These are phyloP conservation scores for Cyprinodon variegatus DNA, from an alignment of 2,113 vertebrate species.

Conservation along the genomic window DNA sequence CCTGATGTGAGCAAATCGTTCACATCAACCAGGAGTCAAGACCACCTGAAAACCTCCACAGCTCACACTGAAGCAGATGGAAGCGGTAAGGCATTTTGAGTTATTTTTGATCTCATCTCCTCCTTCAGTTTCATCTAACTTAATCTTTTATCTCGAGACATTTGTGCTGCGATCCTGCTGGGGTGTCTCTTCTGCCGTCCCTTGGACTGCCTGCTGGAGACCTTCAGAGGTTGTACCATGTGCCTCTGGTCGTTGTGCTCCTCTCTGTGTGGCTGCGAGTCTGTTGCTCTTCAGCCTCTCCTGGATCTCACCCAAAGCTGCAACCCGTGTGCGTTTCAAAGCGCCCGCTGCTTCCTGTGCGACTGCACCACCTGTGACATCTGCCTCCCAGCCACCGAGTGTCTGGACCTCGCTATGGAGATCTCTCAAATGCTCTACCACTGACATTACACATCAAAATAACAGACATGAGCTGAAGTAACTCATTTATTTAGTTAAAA, in stretches of 20 bases:
- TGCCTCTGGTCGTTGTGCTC: slow-evolving; percentile 67
- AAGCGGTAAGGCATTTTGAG: slow-evolving; percentile 61
- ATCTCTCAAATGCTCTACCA: slow-evolving; percentile 81
- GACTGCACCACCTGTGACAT: slow-evolving; percentile 66
- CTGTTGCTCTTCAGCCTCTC: slow-evolving; percentile 57
- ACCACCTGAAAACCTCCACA: slow-evolving; percentile 39
- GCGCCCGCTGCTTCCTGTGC: slow-evolving; percentile 36
- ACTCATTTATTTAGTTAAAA: slow-evolving; percentile 67
- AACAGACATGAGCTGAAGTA: slow-evolving; percentile 3
- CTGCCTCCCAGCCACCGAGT: slow-evolving; percentile 76
- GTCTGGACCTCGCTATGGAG: slow-evolving; percentile 81
- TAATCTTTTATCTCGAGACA: slow-evolving; percentile 49
- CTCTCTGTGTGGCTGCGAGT: slow-evolving; percentile 58
- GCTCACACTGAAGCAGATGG: slow-evolving; percentile 39
- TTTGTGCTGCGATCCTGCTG: slow-evolving; percentile 75
- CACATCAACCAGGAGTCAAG: slow-evolving; percentile 38
- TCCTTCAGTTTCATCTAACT: neutral
- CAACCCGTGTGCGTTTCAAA: slow-evolving; percentile 37
- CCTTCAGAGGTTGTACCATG: slow-evolving; percentile 48
- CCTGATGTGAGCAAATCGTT: slow-evolving; percentile 38
- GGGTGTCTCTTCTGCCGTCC: slow-evolving; percentile 80
- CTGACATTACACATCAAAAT: slow-evolving; percentile 40
- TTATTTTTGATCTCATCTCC: neutral
- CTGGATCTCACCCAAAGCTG: slow-evolving; percentile 57
- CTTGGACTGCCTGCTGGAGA: slow-evolving; percentile 72